Evolutionary conservation across 2,797 vertebrate species (phyloP), one percentile per base, ranked within the genome.

Genomic region (Tarsius wallacei): DNA sequence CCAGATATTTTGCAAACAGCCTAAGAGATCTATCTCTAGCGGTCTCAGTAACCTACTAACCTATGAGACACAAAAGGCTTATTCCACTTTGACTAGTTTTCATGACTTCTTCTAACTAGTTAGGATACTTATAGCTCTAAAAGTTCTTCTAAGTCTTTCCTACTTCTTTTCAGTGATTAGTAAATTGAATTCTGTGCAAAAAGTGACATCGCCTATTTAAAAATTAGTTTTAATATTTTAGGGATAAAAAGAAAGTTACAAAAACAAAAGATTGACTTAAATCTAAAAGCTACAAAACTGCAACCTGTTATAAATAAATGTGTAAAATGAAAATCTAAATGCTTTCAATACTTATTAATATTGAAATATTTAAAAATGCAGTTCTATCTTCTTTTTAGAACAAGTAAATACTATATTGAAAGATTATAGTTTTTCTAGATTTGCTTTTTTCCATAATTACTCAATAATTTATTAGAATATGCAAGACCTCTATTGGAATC

Each of bases 391-490:
- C 84, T 96, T 90, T 89, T 96, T 94, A 86, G 93, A 97, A 95
- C 7, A 89, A 94, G 90, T 94, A 55, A 95, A 92, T 66, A 81
- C 57, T 74, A 97, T 95, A 55, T 77, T 14, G 68, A 96, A 97
- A 89, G 95, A 95, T 97, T 91, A 97, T 0, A 97, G 87, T n/a
- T 94, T 61, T 93, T 85, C 42, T 74, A 88, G 15, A 93, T 97
- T 93, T 87, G 0, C 0, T 93, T 47, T 76, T 94, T 74, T 17
- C 87, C 82, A 87, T 89, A 98, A 98, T 97, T 97, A 97, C 85
- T 87, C 89, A 97, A 88, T 96, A 98, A 97, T 94, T 98, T 73
- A 96, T 88, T 90, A 98, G 78, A 97, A 94, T 94, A 98, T 82
- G 70, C 64, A 98, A 97, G 81, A 95, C 28, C 82, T 91, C 87